These are phyloP conservation scores for Leptoclinus maculatus DNA, from an alignment of 2,797 vertebrate species.

Conservation along the genomic window DNA sequence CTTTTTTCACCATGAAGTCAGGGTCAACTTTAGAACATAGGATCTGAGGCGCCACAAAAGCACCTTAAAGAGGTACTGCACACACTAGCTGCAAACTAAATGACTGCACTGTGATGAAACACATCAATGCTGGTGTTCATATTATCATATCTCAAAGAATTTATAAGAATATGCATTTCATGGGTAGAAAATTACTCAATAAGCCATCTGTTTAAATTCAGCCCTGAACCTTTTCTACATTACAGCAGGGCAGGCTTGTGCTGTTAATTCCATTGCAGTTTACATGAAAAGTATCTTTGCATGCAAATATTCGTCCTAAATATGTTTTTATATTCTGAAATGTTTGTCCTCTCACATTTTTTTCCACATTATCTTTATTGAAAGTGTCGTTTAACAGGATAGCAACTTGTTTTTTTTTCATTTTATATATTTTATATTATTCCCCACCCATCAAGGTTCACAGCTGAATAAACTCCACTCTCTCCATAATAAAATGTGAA, in stretches of 20 bases:
- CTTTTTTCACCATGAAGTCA: slow-evolving; percentile 12
- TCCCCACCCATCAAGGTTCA: neutral
- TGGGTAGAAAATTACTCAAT: neutral
- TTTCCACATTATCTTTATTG: neutral
- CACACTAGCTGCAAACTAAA: neutral
- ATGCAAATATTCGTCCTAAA: neutral
- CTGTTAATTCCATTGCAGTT: neutral
- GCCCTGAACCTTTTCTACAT: neutral
- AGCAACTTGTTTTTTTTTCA: neutral
- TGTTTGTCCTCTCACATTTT: neutral
- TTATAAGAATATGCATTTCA: neutral
- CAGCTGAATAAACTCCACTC: neutral
- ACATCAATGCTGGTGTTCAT: neutral
- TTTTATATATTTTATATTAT: neutral
- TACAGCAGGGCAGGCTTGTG: neutral
- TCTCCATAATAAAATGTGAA: neutral
- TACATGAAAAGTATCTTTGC: neutral
- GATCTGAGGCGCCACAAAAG: slow-evolving; percentile 6
- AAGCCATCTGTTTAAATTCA: neutral
- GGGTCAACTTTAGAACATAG: slow-evolving; percentile 28
- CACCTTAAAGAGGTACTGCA: neutral
- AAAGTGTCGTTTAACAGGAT: neutral
- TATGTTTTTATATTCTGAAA: neutral
- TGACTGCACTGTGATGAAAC: neutral
- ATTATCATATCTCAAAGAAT: neutral